Percentiles rank a stretch among this genome's conserved stretches.
phyloP scores from a whole-genome alignment of 2,888 invertebrate genomes.

The Anoncus sp. region DNA sequence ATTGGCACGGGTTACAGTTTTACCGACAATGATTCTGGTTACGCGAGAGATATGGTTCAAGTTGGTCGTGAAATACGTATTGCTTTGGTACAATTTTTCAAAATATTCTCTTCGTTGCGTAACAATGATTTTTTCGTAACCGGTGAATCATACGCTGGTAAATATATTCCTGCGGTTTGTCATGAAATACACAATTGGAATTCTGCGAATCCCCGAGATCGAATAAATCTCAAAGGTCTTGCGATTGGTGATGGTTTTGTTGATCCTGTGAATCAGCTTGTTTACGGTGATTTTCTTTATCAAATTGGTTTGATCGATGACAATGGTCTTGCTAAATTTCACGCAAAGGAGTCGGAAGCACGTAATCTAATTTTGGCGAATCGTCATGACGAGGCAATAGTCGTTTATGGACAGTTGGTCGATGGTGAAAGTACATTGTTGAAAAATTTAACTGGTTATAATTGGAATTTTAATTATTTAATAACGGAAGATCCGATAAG shows the following conservation, averaged over 20 bases:
- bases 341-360: conserved; percentile 86
- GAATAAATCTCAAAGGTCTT: conserved; percentile 89
- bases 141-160: conserved; percentile 96
- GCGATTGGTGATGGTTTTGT: conserved; percentile 92
- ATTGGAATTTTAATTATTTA: conserved; percentile 91
- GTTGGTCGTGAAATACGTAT: conserved; percentile 92
- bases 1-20: conserved; percentile 97
- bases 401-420: conserved; percentile 88
- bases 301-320: conserved; percentile 89
- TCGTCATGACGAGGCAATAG: conserved; percentile 89
- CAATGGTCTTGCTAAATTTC: conserved; percentile 86
- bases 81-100: conserved; percentile 92
- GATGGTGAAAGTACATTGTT: conserved; percentile 88
- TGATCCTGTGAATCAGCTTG: conserved; percentile 91
- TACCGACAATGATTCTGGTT: conserved; percentile 90
- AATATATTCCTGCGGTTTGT: conserved; percentile 90
- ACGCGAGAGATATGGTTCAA: conserved; percentile 90
- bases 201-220: conserved; percentile 82
- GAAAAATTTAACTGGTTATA: conserved; percentile 90
- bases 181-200: conserved; percentile 89
- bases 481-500: conserved; percentile 85
- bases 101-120: conserved; percentile 90
- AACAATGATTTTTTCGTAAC: conserved; percentile 92
- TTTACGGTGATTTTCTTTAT: conserved; percentile 92
- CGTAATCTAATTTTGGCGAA: conserved; percentile 86